Conservation (phyloP, 2,888 invertebrate genomes). For the Sycophila texana region DNA sequence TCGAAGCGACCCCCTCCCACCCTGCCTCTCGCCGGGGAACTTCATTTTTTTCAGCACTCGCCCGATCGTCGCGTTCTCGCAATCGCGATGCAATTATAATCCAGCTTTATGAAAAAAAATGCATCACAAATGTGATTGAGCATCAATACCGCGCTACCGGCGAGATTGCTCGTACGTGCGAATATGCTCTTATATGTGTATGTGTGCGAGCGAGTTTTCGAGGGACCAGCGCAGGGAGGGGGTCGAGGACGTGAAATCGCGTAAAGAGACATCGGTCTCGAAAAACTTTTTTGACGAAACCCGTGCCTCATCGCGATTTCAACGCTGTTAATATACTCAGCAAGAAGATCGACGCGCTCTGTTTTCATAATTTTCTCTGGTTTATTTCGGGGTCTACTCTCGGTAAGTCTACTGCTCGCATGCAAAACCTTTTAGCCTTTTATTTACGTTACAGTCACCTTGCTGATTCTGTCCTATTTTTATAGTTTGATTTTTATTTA, state of each 20-base stretch:
- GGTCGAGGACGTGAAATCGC: no score
- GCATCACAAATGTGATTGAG: slow-evolving; percentile 76
- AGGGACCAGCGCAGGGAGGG: slow-evolving; percentile 35
- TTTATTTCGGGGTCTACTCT: slow-evolving; percentile 49
- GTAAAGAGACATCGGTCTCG: no score
- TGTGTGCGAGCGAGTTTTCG: slow-evolving; percentile 62
- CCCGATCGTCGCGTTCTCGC: slow-evolving; percentile 66
- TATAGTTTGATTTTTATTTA: slow-evolving; percentile 38
- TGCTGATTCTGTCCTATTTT: slow-evolving; percentile 48
- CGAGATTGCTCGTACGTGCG: slow-evolving; percentile 68
- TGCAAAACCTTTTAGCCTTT: slow-evolving; percentile 50
- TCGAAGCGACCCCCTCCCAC: slow-evolving; percentile 30
- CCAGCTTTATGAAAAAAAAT: slow-evolving; percentile 76
- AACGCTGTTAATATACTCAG: no score
- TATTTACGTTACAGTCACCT: slow-evolving; percentile 44
- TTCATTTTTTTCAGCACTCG: slow-evolving; percentile 66
- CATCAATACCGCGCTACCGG: slow-evolving; percentile 72
- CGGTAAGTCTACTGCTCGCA: slow-evolving; percentile 33
- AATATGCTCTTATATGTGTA: slow-evolving; percentile 66
- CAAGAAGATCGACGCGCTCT: slow-evolving; percentile 50
- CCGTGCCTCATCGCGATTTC: slow-evolving; percentile 58
- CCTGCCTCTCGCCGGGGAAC: slow-evolving; percentile 61
- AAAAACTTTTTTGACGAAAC: no score
- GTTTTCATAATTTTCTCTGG: slow-evolving; percentile 52
- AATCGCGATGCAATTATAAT: slow-evolving; percentile 75